These are phyloP conservation scores for Acanthornis magna DNA, from an alignment of 2,797 vertebrate species.

Conservation along the genomic window DNA sequence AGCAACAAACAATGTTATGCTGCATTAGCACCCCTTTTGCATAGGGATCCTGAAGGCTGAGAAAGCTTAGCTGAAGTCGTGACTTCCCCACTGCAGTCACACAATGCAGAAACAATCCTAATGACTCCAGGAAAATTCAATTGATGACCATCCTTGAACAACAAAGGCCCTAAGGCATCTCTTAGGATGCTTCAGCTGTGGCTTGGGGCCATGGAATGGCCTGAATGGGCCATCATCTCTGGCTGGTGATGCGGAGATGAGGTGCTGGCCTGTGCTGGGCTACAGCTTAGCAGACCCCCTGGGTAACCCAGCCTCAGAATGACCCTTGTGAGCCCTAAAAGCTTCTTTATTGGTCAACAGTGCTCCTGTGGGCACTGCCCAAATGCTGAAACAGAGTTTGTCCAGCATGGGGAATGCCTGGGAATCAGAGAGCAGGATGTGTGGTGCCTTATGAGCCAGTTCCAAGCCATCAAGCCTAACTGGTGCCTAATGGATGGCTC, in stretches of 20 bases:
- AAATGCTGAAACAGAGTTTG: neutral
- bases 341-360: neutral
- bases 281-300: neutral
- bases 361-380: neutral
- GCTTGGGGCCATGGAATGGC: neutral
- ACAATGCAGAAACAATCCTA: neutral
- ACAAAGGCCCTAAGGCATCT: neutral
- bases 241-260: neutral
- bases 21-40: neutral
- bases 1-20: neutral
- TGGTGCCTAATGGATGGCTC: neutral
- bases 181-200: neutral
- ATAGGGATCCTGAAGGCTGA: neutral
- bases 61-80: neutral
- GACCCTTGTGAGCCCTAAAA: neutral
- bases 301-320: accelerated
- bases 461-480: neutral
- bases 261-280: accelerated
- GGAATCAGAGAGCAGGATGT: accelerated
- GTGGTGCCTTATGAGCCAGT: neutral
- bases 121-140: neutral
- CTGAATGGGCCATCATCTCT: no score
- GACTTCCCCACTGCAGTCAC: neutral
- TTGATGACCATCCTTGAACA: neutral
- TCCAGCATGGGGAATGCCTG: neutral